Evolutionary conservation across 2,797 vertebrate species (phyloP).

Genomic region (Paedocypris micromegethes): DNA sequence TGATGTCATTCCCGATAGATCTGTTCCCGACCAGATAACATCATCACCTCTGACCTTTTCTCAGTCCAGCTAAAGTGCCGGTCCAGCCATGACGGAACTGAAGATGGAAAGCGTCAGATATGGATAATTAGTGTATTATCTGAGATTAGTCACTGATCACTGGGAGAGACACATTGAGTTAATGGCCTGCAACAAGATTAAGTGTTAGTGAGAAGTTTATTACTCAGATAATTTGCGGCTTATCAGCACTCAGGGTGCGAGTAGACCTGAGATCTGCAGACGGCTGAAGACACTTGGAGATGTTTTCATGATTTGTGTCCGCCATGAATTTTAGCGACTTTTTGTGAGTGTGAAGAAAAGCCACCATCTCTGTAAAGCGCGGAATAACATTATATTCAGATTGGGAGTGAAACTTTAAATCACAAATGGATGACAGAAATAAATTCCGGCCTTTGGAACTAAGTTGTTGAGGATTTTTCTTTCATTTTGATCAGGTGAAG

Average conservation of each 20-base stretch:
- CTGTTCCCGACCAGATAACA: not conserved
- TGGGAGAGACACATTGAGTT: slow-evolving; percentile 44
- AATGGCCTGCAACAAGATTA: slow-evolving; percentile 61
- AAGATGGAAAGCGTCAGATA: slow-evolving; percentile 10
- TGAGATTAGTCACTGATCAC: slow-evolving; percentile 55
- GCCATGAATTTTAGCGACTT: not conserved
- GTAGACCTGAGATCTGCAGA: slow-evolving; percentile 23
- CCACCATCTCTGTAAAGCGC: not conserved
- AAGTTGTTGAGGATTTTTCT: too few species aligned
- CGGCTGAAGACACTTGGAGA: not conserved
- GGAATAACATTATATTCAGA: not conserved
- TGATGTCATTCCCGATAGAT: slow-evolving; percentile 16
- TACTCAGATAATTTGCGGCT: slow-evolving; percentile 55
- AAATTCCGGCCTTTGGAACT: too few species aligned
- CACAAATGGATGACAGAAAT: too few species aligned
- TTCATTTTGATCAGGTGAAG: too few species aligned
- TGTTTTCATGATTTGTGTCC: not conserved
- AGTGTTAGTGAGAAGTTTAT: slow-evolving; percentile 60
- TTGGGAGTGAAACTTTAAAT: slow-evolving; percentile 10
- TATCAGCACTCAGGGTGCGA: slow-evolving; percentile 47
- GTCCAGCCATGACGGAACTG: slow-evolving; percentile 39
- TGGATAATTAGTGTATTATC: slow-evolving; percentile 23
- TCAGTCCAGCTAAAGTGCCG: slow-evolving; percentile 36
- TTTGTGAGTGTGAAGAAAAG: too few species aligned
- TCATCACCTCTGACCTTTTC: slow-evolving; percentile 12